Base-by-base conservation (phyloP, 2,113 vertebrate species). In the Neopipo cinnamomea region DNA sequence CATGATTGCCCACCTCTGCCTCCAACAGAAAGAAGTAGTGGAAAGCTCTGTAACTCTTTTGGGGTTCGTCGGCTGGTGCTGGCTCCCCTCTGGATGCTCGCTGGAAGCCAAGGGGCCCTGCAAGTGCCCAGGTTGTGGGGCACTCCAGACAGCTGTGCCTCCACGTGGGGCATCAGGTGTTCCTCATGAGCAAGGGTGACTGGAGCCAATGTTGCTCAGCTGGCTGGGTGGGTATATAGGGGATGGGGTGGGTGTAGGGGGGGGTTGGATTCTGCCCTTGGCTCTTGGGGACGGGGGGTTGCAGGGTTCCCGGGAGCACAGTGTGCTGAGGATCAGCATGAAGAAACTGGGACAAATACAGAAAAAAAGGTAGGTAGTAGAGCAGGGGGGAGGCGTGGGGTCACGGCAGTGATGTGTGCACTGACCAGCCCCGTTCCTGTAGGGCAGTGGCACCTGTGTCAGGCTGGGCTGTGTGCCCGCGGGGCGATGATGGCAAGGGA, bases 161-260 rank as follows among this genome's bases (percentile, higher is more conserved):
- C 35, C 25, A 30, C 14, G 52, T 56, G 62, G 24, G 35, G 14
- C 66, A 68, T 11, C 70, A 47, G 68, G 33, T 68, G 73, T 0
- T 59, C 47, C n/a, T 61, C 33, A 4, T 24, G 42, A 67, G 66
- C 12, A 5, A 11, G n/a, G 28, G 55, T 2, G 22, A 1, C 3
- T 28, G 37, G 39, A 81, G 24, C 10, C 6, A 28, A 25, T 0
- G 12, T 31, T 53, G 73, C 41, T n/a, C 76, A 78, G 84, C 73
- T 91, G 73, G 27, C 9, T 8, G 21, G 28, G 39, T 14, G 58
- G 59, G 63, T 19, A 5, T 14, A 2, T 2, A 55, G 18, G 62
- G 70, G n/a, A 7, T 35, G 19, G 47, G n/a, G 1, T 2, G 59
- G 31, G 0, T 3, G 1, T 0, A 3, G 9, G 0, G 4, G 4